These are phyloP conservation scores for Drosophila parabipectinata DNA, from an alignment of 1,140 invertebrate genomes.

Conservation along the genomic window DNA sequence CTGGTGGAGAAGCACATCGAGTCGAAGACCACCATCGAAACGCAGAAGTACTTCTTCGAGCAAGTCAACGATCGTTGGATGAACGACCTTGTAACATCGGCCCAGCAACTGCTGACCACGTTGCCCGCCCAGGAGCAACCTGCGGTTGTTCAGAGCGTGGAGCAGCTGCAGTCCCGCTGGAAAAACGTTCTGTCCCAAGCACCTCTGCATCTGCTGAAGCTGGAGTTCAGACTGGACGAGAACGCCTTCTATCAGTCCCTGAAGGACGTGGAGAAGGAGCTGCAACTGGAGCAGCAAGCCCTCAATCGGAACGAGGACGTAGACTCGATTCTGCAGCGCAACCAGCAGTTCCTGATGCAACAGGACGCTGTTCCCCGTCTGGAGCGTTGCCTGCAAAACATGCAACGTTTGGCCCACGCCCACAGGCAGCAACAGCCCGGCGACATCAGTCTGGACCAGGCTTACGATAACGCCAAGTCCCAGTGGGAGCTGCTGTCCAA, in stretches of 20 bases:
- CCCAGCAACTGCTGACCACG: constrained; percentile 90
- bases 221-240: constrained; percentile 96
- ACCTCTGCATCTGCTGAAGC: constrained; percentile 92
- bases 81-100: constrained; percentile 91
- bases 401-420: constrained; percentile 89
- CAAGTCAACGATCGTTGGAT: constrained; percentile 93
- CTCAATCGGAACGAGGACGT: constrained; percentile 94
- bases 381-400: constrained; percentile 90
- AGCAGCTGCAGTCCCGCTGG: constrained; percentile 90
- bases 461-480: constrained; percentile 88
- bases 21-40: constrained; percentile 91
- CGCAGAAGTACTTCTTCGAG: constrained; percentile 93
- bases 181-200: constrained; percentile 90
- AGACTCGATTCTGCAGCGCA: constrained; percentile 90
- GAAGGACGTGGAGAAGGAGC: constrained; percentile 95
- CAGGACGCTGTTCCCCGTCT: constrained; percentile 89
- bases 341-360: constrained; percentile 91
- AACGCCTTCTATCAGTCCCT: constrained; percentile 92
- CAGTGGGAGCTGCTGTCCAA: constrained; percentile 90
- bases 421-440: constrained; percentile 87
- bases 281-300: constrained; percentile 93
- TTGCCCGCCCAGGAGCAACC: constrained; percentile 88
- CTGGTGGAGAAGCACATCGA: constrained; percentile 93
- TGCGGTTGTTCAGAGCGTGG: constrained; percentile 88
- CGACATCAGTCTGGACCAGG: constrained; percentile 88